Conservation (phyloP, 2,888 invertebrate species). For the Erebia epiphron region DNA sequence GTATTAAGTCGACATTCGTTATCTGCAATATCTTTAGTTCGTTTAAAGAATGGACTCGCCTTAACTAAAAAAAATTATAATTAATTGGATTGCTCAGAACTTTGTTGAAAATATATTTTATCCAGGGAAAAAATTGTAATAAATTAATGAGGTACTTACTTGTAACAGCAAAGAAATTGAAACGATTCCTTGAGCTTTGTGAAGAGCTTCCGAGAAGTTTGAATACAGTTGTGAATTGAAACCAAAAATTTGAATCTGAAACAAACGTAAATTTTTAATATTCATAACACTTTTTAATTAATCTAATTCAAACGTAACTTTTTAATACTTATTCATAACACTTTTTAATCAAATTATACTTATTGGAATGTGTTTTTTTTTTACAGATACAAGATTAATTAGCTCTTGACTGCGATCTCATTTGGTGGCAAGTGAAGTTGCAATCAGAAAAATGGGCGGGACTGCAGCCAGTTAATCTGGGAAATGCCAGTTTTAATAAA, state of each 20-base stretch:
- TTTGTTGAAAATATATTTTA: background rate
- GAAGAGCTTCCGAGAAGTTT: constrained; percentile 97
- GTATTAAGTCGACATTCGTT: too few species aligned
- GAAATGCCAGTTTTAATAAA: too few species aligned
- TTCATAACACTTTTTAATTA: constrained; percentile 37
- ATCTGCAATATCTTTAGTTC: too few species aligned
- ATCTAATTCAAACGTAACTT: constrained; percentile 87
- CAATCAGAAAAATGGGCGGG: too few species aligned
- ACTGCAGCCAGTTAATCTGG: too few species aligned
- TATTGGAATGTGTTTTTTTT: too few species aligned
- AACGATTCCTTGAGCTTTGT: constrained; percentile 97
- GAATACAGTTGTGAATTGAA: constrained; percentile 98
- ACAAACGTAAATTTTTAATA: constrained; percentile 56
- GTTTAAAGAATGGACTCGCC: too few species aligned
- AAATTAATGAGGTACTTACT: constrained; percentile 81
- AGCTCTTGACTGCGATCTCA: too few species aligned
- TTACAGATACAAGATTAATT: too few species aligned
- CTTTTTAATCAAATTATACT: too few species aligned
- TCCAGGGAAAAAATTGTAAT: background rate
- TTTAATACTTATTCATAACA: background rate
- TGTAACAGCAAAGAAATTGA: constrained; percentile 97
- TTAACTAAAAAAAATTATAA: too few species aligned
- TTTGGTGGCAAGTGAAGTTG: too few species aligned
- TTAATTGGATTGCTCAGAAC: background rate
- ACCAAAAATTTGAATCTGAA: constrained; percentile 98